These are phyloP conservation scores for Neogale vison DNA, from an alignment of 2,113 vertebrate species.

Conservation along the genomic window DNA sequence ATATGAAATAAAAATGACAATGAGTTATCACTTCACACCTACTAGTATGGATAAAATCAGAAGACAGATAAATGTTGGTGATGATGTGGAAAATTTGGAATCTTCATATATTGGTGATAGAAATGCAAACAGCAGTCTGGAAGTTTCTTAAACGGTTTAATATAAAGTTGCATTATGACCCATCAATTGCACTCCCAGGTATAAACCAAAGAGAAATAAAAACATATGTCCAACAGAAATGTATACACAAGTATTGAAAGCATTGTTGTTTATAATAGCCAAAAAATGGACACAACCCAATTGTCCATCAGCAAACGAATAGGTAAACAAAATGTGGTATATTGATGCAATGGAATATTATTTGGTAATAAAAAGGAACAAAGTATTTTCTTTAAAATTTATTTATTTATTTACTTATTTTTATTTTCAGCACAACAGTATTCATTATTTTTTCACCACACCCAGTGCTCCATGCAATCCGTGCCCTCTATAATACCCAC, in stretches of 20 bases:
- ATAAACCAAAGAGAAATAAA: neutral
- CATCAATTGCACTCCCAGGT: neutral
- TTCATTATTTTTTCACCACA: too few species aligned
- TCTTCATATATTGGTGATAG: neutral
- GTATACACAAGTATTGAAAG: neutral
- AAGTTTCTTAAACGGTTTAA: neutral
- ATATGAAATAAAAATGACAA: neutral
- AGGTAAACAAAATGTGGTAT: neutral
- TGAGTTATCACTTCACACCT: neutral
- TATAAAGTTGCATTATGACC: neutral
- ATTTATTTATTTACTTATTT: too few species aligned
- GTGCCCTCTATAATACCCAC: too few species aligned
- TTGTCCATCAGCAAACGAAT: neutral
- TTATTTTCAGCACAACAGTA: too few species aligned
- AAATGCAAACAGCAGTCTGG: neutral
- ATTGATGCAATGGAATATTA: neutral
- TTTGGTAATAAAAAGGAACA: neutral
- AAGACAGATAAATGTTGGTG: neutral
- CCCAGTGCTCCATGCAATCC: too few species aligned
- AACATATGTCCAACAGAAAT: neutral
- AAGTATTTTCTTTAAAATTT: too few species aligned
- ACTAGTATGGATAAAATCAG: neutral
- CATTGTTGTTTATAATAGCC: neutral
- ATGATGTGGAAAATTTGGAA: neutral
- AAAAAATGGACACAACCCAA: neutral